These are phyloP conservation scores for Psilanteris sp. DNA, from an alignment of 1,140 invertebrate species.

Conservation along the genomic window DNA sequence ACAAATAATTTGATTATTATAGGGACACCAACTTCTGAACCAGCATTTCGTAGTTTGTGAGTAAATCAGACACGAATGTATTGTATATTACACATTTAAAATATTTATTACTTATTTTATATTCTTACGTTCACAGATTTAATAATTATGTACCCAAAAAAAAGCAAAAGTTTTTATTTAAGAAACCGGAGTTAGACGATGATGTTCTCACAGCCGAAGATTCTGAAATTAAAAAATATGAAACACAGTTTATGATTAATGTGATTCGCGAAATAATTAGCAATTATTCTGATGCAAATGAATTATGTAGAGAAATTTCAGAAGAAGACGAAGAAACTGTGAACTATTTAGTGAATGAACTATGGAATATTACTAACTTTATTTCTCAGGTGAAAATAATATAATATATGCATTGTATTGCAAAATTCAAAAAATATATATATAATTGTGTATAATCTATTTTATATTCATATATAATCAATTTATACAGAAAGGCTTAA, in stretches of 20 bases:
- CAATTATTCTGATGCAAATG: constrained; percentile 65
- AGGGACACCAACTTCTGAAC: constrained; percentile 82
- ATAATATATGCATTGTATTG: no score
- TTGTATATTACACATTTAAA: constrained; percentile 11
- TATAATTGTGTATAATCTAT: no score
- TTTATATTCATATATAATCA: no score
- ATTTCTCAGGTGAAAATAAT: constrained; percentile 74
- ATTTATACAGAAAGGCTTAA: no score
- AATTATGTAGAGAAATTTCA: constrained; percentile 60
- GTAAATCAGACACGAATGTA: constrained; percentile 17
- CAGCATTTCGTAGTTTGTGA: constrained; percentile 81
- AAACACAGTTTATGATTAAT: constrained; percentile 73
- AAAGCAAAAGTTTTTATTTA: constrained; percentile 21
- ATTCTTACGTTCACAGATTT: constrained; percentile 14
- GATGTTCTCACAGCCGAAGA: no score
- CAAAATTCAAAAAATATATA: no score
- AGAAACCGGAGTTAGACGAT: no score
- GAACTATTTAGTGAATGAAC: constrained; percentile 75
- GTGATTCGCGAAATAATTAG: constrained; percentile 77
- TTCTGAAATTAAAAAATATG: no score
- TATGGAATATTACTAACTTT: constrained; percentile 74
- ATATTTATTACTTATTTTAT: constrained; percentile 15
- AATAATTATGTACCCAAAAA: constrained; percentile 15
- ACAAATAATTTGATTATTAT: constrained; percentile 83
- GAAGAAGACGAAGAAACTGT: constrained; percentile 73